Evolutionary conservation across 2,888 invertebrate genomes (phyloP), one percentile per base, ranked within the genome.

Genomic region (Tiliacea aurago): DNA sequence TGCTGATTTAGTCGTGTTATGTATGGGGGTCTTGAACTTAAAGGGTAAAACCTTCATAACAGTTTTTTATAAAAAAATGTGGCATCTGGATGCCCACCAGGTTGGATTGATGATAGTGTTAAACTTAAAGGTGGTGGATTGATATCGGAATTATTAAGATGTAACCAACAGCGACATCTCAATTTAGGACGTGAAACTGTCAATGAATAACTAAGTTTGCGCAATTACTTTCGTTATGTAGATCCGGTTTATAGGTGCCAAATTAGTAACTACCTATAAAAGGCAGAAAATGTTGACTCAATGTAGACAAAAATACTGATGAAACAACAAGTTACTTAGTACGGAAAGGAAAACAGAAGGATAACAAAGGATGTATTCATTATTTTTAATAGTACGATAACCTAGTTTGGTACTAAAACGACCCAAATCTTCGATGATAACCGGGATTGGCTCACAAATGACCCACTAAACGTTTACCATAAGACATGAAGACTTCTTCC

Each of bases 11-110:
- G 75, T 59, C 37, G 10, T 59, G 58, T 71, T 75, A 66, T 56
- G 23, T 74, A 79, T 79, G 66, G 63, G 61, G 71, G 76, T 80
- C 79, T 76, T 56, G 55, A 80, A 80, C 80, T 76, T 64, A 68
- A 62, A 76, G 66, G 63, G 51, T 68, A 1, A 43, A 63, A 55
- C 56, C 43, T 63, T 75, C 49, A 51, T 79, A 66, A 67, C 63
- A 66, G n/a, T 37, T 74, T 61, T 59, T 78, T 65, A n/a, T 51
- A 51, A 56, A 49, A 65, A 78, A 68, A 65, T 20, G 43, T 51
- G 15, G 28, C 72, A 56, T 51, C 28, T 78, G 59, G 49, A 49
- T 49, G 28, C 45, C 23, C 18, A 37, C 55, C 68, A n/a, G 18
- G 43, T n/a, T 6, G 23, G 41, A 73, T 33, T 66, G 20, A 72